Evolutionary conservation across 2,797 vertebrate genomes (phyloP).

Genomic region (Carduelis carduelis): DNA sequence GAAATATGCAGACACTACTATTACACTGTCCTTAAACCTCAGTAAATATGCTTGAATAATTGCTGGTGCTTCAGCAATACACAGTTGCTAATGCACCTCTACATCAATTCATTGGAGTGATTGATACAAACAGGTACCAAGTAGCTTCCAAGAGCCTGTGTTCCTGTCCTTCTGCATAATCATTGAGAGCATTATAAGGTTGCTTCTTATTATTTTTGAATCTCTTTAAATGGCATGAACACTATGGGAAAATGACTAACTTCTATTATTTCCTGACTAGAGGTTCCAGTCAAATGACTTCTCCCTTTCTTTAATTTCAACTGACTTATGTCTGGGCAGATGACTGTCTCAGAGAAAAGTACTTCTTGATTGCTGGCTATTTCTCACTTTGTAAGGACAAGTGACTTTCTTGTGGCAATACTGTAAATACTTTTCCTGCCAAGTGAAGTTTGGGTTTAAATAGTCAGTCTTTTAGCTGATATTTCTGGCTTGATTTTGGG

Average conservation of each 20-base stretch:
- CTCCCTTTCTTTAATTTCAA: background rate
- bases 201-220: background rate
- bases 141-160: background rate
- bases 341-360: background rate
- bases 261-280: background rate
- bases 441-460: background rate
- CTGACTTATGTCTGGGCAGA: background rate
- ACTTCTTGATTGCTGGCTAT: background rate
- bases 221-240: background rate
- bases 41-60: conserved; percentile 75
- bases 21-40: conserved; percentile 69
- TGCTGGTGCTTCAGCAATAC: conserved; percentile 57
- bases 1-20: conserved; percentile 67
- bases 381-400: background rate
- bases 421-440: background rate
- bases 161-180: background rate
- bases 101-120: conserved; percentile 33
- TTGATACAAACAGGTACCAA: background rate
- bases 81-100: conserved; percentile 18
- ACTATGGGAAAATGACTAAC: background rate
- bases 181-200: background rate
- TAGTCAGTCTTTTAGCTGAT: background rate
- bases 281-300: background rate
- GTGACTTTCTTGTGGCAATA: background rate
- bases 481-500: background rate